A percentile compares a stretch with the other conserved stretches of the same genome.
These are phyloP conservation scores for Hemitrygon akajei DNA, from an alignment of 2,797 vertebrate genomes.

Conservation along the genomic window DNA sequence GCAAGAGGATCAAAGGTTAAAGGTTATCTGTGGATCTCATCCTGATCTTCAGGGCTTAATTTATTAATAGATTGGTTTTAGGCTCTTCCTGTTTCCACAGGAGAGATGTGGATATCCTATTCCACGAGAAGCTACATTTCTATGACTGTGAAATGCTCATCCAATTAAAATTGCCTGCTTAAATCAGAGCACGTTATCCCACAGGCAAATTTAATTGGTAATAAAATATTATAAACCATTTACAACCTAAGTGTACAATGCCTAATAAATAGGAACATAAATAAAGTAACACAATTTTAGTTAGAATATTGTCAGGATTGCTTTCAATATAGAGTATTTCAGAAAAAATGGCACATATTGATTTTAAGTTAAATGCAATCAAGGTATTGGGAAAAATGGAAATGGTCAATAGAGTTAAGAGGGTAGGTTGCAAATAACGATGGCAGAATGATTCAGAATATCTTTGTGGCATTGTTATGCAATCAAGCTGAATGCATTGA, in stretches of 20 bases:
- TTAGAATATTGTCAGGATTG: not conserved
- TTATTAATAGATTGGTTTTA: not conserved
- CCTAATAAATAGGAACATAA: not conserved
- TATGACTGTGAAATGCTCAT: not conserved
- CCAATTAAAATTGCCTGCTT: not conserved
- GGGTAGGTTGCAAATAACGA: not conserved
- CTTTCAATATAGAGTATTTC: not conserved
- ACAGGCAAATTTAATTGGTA: constrained; percentile 25
- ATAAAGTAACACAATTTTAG: not conserved
- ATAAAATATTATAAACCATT: not conserved
- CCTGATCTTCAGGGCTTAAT: not conserved
- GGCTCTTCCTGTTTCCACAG: not conserved
- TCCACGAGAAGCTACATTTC: not conserved
- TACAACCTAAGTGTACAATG: not conserved
- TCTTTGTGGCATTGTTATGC: not conserved
- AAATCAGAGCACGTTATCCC: not conserved
- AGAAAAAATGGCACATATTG: not conserved
- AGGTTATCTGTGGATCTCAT: not conserved
- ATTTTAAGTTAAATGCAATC: not conserved
- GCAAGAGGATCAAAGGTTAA: not conserved
- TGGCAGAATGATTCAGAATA: not conserved
- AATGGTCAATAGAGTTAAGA: not conserved
- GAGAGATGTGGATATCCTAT: not conserved
- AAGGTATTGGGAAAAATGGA: not conserved
- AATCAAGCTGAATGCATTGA: no score